phyloP scores from a whole-genome alignment of 2,113 vertebrate genomes.

The Limnothrissa miodon region DNA sequence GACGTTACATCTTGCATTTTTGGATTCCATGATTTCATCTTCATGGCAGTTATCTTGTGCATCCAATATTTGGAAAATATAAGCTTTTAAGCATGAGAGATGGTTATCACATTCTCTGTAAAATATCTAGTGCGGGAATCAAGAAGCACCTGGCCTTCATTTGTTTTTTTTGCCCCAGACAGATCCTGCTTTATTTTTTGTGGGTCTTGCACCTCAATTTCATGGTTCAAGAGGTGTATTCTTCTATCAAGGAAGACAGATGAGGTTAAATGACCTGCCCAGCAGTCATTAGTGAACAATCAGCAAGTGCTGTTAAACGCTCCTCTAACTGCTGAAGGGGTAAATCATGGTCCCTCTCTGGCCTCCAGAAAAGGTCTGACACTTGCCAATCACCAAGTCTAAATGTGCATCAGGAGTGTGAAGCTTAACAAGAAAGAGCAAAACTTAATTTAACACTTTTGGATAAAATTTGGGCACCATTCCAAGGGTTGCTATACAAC shows the following conservation, averaged over 20 bases:
- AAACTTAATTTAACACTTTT: neutral
- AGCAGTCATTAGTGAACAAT: slow-evolving; percentile 60
- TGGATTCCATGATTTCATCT: neutral
- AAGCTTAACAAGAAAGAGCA: neutral
- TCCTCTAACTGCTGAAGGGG: neutral
- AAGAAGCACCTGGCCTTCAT: neutral
- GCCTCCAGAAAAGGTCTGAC: neutral
- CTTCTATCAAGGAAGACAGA: slow-evolving; percentile 63
- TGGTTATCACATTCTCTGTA: neutral
- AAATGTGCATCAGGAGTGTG: neutral
- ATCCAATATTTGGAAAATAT: neutral
- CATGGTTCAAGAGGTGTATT: slow-evolving; percentile 63
- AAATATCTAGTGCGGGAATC: neutral
- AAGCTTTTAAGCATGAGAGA: neutral
- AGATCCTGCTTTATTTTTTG: slow-evolving; percentile 33
- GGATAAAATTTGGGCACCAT: neutral
- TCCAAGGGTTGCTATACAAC: neutral
- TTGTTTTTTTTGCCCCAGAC: slow-evolving; percentile 7
- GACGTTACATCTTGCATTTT: neutral
- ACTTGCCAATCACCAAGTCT: slow-evolving; percentile 3
- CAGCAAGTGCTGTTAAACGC: neutral
- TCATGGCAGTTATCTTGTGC: neutral
- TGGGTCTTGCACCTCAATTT: slow-evolving; percentile 63
- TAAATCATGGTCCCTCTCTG: neutral
- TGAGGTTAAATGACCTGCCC: slow-evolving; percentile 65